A percentile compares a stretch with the other conserved stretches of the same genome.
phyloP scores from a whole-genome alignment of 2,113 vertebrate species.

The Marcusenius ussheri region DNA sequence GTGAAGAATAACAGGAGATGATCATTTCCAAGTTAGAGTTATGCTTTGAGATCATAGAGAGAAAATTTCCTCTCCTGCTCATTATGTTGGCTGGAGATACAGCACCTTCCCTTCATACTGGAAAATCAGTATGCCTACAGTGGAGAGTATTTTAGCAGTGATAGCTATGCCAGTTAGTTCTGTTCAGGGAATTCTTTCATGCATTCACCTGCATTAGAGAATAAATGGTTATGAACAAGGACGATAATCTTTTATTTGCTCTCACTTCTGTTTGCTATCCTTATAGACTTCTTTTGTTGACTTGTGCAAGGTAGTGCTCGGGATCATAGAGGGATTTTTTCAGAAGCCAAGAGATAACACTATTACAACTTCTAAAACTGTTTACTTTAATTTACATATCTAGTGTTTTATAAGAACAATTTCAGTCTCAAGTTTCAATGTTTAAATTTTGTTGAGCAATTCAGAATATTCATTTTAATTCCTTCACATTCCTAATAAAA shows the following conservation, averaged over 20 bases:
- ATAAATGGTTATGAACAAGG: not conserved
- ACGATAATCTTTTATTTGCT: conserved; percentile 1
- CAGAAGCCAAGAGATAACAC: not conserved
- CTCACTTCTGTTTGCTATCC: not conserved
- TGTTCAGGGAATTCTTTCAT: not conserved
- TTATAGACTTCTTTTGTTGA: not conserved
- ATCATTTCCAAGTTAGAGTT: not conserved
- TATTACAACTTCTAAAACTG: not conserved
- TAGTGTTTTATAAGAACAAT: not conserved
- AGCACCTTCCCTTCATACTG: not conserved
- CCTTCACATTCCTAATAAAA: not conserved
- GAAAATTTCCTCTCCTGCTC: not conserved
- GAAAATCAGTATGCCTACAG: not conserved
- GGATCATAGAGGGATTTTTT: not conserved
- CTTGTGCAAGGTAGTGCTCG: not conserved
- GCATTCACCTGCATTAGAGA: not conserved
- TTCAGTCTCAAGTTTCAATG: not conserved
- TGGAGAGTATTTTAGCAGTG: not conserved
- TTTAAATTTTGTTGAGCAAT: not conserved
- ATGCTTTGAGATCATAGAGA: not conserved
- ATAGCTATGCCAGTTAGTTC: not conserved
- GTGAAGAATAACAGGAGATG: not conserved
- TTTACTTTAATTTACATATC: not conserved
- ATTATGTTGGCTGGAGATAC: not conserved
- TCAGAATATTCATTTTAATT: not conserved